These are phyloP conservation scores for Cephus spinipes DNA, from an alignment of 2,888 invertebrate species.

Conservation along the genomic window DNA sequence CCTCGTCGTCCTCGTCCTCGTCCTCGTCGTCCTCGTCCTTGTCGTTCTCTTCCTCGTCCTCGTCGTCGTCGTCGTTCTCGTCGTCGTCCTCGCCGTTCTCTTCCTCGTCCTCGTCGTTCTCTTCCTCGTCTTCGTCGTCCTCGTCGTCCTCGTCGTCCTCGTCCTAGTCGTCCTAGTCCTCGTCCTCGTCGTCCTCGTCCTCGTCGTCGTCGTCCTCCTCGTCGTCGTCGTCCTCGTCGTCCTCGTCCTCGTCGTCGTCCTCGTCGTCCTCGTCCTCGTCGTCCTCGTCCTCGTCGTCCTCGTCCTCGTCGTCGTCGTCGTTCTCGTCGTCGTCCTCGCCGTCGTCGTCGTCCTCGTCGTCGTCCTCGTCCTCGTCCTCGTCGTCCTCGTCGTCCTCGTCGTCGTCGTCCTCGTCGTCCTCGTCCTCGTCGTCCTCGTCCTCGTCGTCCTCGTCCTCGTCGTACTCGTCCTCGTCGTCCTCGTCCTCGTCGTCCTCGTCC, in stretches of 20 bases:
- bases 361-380: neutral
- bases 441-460: too few species aligned
- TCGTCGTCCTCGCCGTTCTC: too few species aligned
- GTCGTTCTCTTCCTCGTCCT: too few species aligned
- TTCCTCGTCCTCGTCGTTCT: too few species aligned
- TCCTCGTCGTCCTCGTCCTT: too few species aligned
- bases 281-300: neutral
- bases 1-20: too few species aligned
- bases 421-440: constrained; percentile 3
- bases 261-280: neutral
- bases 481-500: constrained; percentile 1
- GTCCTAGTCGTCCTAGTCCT: too few species aligned
- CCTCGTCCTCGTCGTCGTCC: constrained; percentile 8
- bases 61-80: too few species aligned
- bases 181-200: too few species aligned
- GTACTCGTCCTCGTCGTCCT: too few species aligned
- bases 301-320: neutral
- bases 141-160: neutral
- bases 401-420: neutral
- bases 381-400: neutral
- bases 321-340: neutral
- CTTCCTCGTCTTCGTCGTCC: too few species aligned
- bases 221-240: constrained; percentile 63
- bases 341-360: neutral
- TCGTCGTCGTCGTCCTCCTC: constrained; percentile 68